Evolutionary conservation across 92 coral and sea anemone species (phyloP), one percentile per base, ranked within the genome.

Genomic region (Palythoa caribaeorum): DNA sequence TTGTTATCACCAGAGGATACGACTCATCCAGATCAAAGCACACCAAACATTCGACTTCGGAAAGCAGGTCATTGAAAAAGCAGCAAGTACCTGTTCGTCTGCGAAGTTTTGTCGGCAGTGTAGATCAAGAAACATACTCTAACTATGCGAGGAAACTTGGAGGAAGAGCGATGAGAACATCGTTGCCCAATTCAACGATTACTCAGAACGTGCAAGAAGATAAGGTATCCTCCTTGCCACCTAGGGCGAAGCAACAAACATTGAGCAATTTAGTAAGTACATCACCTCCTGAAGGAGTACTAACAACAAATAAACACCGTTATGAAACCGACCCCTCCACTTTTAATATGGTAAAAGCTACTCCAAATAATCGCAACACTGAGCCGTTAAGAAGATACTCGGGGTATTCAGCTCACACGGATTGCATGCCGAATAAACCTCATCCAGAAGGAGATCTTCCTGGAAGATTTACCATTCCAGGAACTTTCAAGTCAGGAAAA

Each of bases 81-180:
- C 65, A 48, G 21, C 28, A 21, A 1, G 12, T 2, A 47, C 2
- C 19, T 66, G 44, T 81, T 40, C 86, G 66, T 81, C 59, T 81
- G 74, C 86, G 53, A 48, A 81, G 71, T 65, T 66, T 66, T 19
- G 74, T 81, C 39, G 86, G 86, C 28, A 16, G 62, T 47, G 73
- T 66, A 14, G 28, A 68, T 81, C 86, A 63, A 35, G 76, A 54
- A 11, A 81, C 76, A 17, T 81, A 47, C 74, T 50, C 86, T 11
- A 75, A 66, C 10, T 81, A 81, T 16, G 76, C 76, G 3, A 21
- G 35, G 60, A 81, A 68, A 65, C 15, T 81, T 11, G 86, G 76
- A 65, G 86, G 86, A 66, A 66, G 39, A 36, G 15, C 39, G 3
- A 10, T 81, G 36, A 81, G 65, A 36, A 52, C 76, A 1, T 10